Evolutionary conservation across 2,797 vertebrate species (phyloP).

Genomic region (Micromesistius poutassou): DNA sequence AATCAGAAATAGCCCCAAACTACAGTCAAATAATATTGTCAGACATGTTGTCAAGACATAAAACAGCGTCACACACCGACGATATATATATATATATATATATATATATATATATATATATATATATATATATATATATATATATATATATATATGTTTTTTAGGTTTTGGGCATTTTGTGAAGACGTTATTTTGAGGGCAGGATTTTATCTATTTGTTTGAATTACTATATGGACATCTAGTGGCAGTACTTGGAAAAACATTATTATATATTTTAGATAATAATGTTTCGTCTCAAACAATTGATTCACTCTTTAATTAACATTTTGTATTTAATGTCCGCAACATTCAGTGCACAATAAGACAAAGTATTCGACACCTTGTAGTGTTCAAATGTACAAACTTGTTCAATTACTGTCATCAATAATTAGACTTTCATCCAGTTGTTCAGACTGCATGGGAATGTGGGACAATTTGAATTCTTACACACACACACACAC

Average conservation of each 20-base stretch:
- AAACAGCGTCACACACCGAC: no score
- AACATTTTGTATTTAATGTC: background rate
- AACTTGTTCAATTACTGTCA: background rate
- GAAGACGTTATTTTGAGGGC: background rate
- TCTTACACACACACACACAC: slow-evolving; percentile 34
- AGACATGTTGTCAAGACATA: background rate
- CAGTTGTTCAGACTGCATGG: slow-evolving; percentile 58
- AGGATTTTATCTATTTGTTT: background rate
- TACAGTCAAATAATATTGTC: background rate
- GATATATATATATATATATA: no score
- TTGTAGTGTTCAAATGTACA: background rate
- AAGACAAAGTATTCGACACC: slow-evolving; percentile 8
- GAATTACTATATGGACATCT: slow-evolving; percentile 39
- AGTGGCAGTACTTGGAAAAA: slow-evolving; percentile 24
- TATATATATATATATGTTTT: background rate
- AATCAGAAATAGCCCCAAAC: background rate
- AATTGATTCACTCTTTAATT: no score
- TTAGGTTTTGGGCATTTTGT: background rate
- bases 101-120: no score
- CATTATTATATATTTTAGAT: background rate
- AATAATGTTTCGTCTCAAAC: no score
- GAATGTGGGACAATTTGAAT: slow-evolving; percentile 83
- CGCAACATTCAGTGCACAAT: slow-evolving; percentile 12
- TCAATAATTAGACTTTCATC: background rate
- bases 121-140: no score